These are phyloP conservation scores for Oreohelix idahoensis DNA, from an alignment of 1,140 invertebrate species.

Conservation along the genomic window DNA sequence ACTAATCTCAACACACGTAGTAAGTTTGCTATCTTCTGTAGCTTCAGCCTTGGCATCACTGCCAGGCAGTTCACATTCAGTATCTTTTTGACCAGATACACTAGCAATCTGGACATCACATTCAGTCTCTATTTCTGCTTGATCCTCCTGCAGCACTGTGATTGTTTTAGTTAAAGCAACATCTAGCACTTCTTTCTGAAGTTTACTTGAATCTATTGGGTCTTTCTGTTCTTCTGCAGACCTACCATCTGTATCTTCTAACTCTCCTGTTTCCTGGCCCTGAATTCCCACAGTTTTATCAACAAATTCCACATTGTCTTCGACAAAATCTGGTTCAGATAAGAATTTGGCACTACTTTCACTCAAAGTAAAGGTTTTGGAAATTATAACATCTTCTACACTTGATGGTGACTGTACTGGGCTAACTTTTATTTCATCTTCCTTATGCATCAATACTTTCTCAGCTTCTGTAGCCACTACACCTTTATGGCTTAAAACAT, in stretches of 20 bases:
- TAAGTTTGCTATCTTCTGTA: not conserved
- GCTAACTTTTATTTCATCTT: not conserved
- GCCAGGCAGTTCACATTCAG: not conserved
- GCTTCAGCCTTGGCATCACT: not conserved
- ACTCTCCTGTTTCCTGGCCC: not conserved
- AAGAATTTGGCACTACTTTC: constrained; percentile 28
- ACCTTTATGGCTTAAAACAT: not conserved
- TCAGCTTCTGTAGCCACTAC: not conserved
- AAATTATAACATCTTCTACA: constrained; percentile 28
- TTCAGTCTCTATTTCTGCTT: not conserved
- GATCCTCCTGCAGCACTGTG: not conserved
- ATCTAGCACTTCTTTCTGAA: not conserved
- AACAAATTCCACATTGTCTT: not conserved
- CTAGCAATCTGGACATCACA: not conserved
- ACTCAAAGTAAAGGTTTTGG: constrained; percentile 19
- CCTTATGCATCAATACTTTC: not conserved
- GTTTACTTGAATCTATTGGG: not conserved
- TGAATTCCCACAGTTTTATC: not conserved
- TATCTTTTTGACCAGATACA: not conserved
- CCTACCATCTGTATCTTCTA: not conserved
- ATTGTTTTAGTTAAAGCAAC: not conserved
- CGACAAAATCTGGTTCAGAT: not conserved
- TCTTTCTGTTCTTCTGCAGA: not conserved
- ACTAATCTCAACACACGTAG: not conserved
- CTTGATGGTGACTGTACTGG: not conserved